A percentile compares a stretch with the other conserved stretches of the same genome.
Evolutionary conservation across 35 echinoderm and acorn worm genomes (phyloP).

Genomic region (Chiridota heheva): DNA sequence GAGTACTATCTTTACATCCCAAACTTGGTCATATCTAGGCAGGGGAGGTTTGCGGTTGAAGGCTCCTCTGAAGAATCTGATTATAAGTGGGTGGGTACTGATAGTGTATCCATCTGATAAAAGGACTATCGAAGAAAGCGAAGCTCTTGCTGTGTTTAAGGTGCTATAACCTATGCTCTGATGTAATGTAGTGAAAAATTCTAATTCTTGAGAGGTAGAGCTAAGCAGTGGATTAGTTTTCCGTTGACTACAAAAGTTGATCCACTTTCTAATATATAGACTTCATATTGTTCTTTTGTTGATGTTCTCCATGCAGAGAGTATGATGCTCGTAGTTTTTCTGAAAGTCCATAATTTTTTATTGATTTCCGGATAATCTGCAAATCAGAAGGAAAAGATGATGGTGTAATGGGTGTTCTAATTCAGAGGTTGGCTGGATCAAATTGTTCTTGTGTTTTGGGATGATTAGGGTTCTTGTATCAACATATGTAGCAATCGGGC

Average conservation of each 20-base stretch:
- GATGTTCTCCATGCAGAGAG: conserved; percentile 47
- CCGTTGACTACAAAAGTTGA: conserved; percentile 35
- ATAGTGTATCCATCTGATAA: conserved; percentile 23
- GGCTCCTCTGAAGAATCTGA: conserved; percentile 50
- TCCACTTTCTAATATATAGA: conserved; percentile 41
- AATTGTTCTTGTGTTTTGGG: neutral
- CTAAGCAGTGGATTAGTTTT: conserved; percentile 35
- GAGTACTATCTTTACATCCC: too few species aligned
- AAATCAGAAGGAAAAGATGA: conserved; percentile 15
- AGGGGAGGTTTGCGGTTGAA: conserved; percentile 41
- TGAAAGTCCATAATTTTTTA: conserved; percentile 31
- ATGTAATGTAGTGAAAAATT: conserved; percentile 17
- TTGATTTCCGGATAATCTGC: conserved; percentile 50
- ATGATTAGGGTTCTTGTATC: neutral
- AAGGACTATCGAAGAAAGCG: too few species aligned
- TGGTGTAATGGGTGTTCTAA: conserved; percentile 5
- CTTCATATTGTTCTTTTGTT: conserved; percentile 46
- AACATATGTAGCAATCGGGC: neutral
- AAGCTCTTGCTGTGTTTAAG: conserved; percentile 54
- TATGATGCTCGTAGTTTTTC: conserved; percentile 36
- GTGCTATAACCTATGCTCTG: conserved; percentile 17
- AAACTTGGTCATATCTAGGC: too few species aligned
- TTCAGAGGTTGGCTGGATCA: neutral
- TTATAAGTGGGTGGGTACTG: conserved; percentile 47
- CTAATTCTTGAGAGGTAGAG: conserved; percentile 31